Conservation (phyloP, 2,888 invertebrate genomes). For the Cancer borealis region DNA sequence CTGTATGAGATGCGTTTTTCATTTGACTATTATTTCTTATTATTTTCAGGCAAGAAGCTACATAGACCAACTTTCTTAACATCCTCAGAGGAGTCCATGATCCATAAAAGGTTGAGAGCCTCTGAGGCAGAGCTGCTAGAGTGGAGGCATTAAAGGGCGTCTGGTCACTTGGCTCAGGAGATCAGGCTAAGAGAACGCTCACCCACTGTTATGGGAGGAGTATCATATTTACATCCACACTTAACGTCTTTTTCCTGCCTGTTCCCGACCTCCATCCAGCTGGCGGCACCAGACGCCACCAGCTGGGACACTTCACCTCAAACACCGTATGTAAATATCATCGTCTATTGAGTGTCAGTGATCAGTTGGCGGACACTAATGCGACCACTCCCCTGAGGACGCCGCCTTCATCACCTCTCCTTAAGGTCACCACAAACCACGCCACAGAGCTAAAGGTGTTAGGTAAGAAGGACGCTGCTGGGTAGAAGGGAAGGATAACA, state of each 20-base stretch:
- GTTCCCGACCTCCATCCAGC: slow-evolving; percentile 30
- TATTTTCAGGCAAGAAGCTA: too few species aligned
- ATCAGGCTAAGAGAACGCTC: neutral
- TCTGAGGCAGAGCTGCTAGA: neutral
- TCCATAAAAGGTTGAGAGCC: neutral
- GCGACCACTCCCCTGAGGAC: slow-evolving; percentile 12
- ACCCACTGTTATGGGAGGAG: slow-evolving; percentile 14
- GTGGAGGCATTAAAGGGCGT: neutral
- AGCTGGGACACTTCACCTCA: slow-evolving; percentile 26
- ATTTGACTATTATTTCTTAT: too few species aligned
- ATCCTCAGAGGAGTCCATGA: neutral
- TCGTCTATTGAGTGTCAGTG: slow-evolving; percentile 33
- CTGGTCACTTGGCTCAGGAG: slow-evolving; percentile 16
- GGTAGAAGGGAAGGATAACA: neutral
- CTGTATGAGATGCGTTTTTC: too few species aligned
- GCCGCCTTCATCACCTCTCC: neutral
- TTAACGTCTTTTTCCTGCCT: neutral
- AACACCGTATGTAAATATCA: slow-evolving; percentile 52
- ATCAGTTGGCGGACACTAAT: slow-evolving; percentile 46
- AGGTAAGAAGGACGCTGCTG: neutral
- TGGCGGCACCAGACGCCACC: slow-evolving; percentile 47
- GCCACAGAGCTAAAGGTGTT: neutral
- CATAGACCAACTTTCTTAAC: neutral
- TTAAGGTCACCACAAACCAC: neutral
- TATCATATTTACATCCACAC: slow-evolving; percentile 55